phyloP scores from a whole-genome alignment of 2,888 invertebrate genomes.

The Amphipyra berbera region DNA sequence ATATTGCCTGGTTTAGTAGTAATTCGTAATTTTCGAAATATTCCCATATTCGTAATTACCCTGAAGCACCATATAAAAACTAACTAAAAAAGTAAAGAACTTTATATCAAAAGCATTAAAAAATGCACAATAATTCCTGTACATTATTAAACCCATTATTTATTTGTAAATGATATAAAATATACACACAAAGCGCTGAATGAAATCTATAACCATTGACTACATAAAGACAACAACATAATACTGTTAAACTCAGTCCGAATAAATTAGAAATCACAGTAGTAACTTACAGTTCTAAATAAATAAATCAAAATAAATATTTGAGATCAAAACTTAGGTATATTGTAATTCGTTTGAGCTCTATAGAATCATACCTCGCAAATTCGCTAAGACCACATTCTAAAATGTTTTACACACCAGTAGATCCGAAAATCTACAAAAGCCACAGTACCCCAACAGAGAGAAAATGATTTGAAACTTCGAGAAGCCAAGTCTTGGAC shows the following conservation, averaged over 20 bases:
- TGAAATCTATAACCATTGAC: neutral
- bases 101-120: too few relatives aligned
- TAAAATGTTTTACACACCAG: neutral
- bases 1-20: too few relatives aligned
- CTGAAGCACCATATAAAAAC: too few relatives aligned
- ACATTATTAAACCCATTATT: neutral
- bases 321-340: slow-evolving; percentile 46
- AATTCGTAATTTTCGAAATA: too few relatives aligned
- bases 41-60: too few relatives aligned
- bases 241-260: slow-evolving; percentile 40
- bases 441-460: too few relatives aligned
- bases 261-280: slow-evolving; percentile 48
- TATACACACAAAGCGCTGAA: neutral
- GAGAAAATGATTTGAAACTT: too few relatives aligned
- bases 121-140: too few relatives aligned
- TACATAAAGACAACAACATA: slow-evolving; percentile 14
- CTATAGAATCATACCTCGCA: neutral
- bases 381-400: neutral
- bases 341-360: slow-evolving; percentile 20
- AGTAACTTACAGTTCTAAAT: slow-evolving; percentile 35
- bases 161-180: neutral
- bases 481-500: too few relatives aligned
- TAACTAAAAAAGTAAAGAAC: too few relatives aligned
- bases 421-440: neutral
- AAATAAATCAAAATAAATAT: slow-evolving; percentile 39